These are phyloP conservation scores for Cyprichromis sp. DNA, from an alignment of 2,113 vertebrate species.

Conservation along the genomic window DNA sequence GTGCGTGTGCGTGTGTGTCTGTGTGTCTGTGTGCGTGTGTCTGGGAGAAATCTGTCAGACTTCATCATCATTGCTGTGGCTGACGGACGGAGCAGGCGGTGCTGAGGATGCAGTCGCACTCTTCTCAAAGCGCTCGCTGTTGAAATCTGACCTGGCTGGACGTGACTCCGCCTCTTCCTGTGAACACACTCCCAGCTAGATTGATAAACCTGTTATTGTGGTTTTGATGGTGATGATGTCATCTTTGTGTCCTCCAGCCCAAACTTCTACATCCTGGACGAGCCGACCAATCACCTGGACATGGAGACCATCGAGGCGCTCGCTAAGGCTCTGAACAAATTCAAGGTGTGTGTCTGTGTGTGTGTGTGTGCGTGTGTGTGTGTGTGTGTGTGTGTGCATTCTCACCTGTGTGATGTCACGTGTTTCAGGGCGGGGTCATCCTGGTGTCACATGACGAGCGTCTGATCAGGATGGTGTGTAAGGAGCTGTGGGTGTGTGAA, in stretches of 20 bases:
- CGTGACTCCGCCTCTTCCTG: neutral
- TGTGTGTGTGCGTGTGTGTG: too few relatives aligned
- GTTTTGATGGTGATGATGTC: neutral
- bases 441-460: conserved; percentile 94
- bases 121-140: neutral
- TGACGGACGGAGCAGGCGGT: neutral
- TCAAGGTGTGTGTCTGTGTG: conserved; percentile 70
- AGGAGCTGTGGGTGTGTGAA: conserved; percentile 95
- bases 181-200: neutral
- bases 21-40: rapidly evolving
- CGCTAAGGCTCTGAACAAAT: conserved; percentile 85
- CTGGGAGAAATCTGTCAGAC: neutral
- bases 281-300: conserved; percentile 97
- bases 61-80: neutral
- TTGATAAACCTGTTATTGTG: neutral
- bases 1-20: rapidly evolving
- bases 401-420: neutral
- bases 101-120: neutral
- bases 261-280: conserved; percentile 96
- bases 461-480: conserved; percentile 91
- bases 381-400: neutral
- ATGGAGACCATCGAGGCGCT: conserved; percentile 98
- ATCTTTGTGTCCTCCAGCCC: conserved; percentile 71
- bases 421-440: conserved; percentile 84
- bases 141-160: neutral